Conservation (phyloP, 2,888 invertebrate genomes). For the Drosophila fulvimacula region DNA sequence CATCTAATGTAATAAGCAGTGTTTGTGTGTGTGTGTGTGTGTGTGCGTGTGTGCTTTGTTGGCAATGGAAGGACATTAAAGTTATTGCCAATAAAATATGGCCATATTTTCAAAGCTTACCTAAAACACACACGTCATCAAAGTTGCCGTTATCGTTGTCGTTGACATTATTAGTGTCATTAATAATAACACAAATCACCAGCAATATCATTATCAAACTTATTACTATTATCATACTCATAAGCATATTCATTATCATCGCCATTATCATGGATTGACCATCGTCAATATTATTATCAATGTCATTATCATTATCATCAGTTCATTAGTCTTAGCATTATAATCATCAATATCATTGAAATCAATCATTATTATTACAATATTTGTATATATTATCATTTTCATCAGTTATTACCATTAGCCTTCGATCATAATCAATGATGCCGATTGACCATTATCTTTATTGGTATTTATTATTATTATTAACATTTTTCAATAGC, state of each 20-base stretch:
- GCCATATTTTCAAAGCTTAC: conserved; percentile 45
- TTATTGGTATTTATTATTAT: no score
- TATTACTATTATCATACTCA: conserved; percentile 7
- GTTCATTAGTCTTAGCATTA: conserved; percentile 9
- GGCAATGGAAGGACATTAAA: conserved; percentile 17
- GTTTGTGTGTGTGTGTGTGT: conserved; percentile 2
- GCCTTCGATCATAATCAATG: background rate
- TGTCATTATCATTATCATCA: background rate
- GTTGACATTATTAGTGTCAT: conserved; percentile 7
- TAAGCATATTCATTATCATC: background rate
- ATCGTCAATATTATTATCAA: no score
- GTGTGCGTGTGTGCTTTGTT: conserved; percentile 1
- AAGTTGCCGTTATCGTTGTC: background rate
- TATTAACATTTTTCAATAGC: background rate
- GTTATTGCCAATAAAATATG: conserved; percentile 39
- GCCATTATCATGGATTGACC: background rate
- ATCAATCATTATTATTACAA: background rate
- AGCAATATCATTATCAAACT: conserved; percentile 1
- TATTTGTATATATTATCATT: background rate
- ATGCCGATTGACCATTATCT: background rate
- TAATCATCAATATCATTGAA: conserved; percentile 22
- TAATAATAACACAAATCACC: background rate
- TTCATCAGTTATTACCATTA: background rate
- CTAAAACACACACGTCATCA: conserved; percentile 10
- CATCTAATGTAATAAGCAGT: background rate